phyloP scores from a whole-genome alignment of 2,113 vertebrate genomes.

The Tringa solitaria region DNA sequence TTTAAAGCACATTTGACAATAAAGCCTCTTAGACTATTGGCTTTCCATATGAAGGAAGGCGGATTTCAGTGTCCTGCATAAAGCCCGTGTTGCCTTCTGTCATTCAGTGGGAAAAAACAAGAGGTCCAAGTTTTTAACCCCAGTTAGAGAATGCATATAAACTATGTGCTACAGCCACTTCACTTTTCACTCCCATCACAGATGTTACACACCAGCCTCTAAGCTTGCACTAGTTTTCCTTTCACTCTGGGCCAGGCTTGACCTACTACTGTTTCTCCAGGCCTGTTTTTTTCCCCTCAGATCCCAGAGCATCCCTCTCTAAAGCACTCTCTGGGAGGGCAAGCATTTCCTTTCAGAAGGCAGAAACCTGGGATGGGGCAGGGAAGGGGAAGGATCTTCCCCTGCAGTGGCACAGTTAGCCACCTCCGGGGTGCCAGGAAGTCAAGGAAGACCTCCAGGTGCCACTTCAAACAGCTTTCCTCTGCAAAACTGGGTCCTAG shows the following conservation, averaged over 20 bases:
- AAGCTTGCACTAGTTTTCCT: neutral
- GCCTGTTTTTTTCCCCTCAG: neutral
- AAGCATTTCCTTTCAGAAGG: neutral
- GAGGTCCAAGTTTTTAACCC: neutral
- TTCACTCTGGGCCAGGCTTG: neutral
- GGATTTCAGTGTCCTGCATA: neutral
- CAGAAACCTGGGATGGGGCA: neutral
- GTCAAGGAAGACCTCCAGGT: neutral
- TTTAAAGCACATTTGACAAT: neutral
- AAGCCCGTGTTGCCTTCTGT: neutral
- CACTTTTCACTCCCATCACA: fast-evolving
- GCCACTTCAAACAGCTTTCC: neutral
- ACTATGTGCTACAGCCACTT: neutral
- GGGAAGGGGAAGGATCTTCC: neutral
- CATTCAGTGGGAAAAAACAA: neutral
- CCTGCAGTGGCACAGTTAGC: neutral
- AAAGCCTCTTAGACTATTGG: neutral
- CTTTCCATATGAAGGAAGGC: neutral
- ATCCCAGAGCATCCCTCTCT: fast-evolving
- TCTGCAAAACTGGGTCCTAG: neutral
- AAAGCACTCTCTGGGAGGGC: neutral
- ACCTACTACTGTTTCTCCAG: neutral
- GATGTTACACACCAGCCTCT: neutral
- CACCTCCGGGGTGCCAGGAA: neutral
- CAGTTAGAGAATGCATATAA: neutral